Evolutionary conservation across 2,888 invertebrate species (phyloP), one percentile per base, ranked within the genome.

Genomic region (Lasioglossum morio): DNA sequence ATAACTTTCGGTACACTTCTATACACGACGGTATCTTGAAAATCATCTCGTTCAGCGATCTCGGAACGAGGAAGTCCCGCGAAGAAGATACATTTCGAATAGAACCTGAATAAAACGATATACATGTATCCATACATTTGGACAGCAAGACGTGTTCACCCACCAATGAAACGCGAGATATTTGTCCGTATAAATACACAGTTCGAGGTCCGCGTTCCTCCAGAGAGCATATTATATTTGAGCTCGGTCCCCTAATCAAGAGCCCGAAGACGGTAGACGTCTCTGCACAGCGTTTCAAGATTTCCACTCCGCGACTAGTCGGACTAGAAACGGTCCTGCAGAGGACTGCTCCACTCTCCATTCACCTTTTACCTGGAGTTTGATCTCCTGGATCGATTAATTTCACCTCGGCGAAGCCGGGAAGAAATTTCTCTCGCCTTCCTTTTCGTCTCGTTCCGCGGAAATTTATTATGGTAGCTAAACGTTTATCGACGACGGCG

Each of bases 381-480:
- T 79, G 82, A 70, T 4, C 12, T 84, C 77, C 84, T 76, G 79
- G 85, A 82, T 63, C 81, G 90, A 86, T 87, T 90, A 90, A 90
- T 90, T 57, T 57, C 23, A 85, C 78, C 70, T 53, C 27, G 37
- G 72, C 78, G 46, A 82, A 83, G 75, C 82, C 77, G 23, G 23
- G 53, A 53, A 53, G 23, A 53, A n/a, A 85, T 84, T 87, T 75
- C 85, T 80, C 72, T 48, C 70, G 14, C 72, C 82, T 74, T 77
- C 72, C 63, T 76, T 81, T 79, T 78, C 76, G 53, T 70, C 69
- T 57, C 60, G 43, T 10, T 37, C 43, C 37, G 14, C 27, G 76
- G 77, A 86, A 85, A 80, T 86, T 63, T 63, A 86, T 86, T 74
- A 63, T 70, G 63, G 63, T 43, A 37, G 72, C 60, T 63, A 43